Conservation (phyloP, 2,797 vertebrate species). For the Microchirus variegatus region DNA sequence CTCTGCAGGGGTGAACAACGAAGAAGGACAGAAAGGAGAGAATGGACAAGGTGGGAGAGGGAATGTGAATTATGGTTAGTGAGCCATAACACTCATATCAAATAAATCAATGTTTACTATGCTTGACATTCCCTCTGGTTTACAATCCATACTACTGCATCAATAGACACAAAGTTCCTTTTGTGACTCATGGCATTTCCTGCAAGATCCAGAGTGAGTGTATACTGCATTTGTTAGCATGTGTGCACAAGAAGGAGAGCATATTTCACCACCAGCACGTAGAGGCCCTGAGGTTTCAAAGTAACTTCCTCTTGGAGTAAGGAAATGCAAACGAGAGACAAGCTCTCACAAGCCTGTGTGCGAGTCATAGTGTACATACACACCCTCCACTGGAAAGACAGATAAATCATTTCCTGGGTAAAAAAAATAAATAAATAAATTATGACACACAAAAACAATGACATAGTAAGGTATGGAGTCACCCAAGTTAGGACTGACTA, state of each 20-base stretch:
- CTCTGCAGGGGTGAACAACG: slow-evolving; percentile 74
- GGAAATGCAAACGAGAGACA: slow-evolving; percentile 65
- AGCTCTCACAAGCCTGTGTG: slow-evolving; percentile 57
- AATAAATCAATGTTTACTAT: slow-evolving; percentile 53
- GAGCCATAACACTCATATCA: slow-evolving; percentile 56
- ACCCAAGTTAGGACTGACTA: slow-evolving; percentile 35
- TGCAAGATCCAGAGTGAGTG: slow-evolving; percentile 42
- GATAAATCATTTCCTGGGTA: slow-evolving; percentile 19
- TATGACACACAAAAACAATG: neutral
- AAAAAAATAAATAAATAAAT: neutral
- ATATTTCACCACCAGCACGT: slow-evolving; percentile 59
- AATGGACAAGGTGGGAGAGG: slow-evolving; percentile 3
- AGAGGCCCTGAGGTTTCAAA: slow-evolving; percentile 65
- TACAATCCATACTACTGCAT: slow-evolving; percentile 39
- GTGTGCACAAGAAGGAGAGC: slow-evolving; percentile 33
- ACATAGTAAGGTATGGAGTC: slow-evolving; percentile 34
- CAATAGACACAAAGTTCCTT: slow-evolving; percentile 50
- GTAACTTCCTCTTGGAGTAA: slow-evolving; percentile 74
- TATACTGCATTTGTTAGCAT: neutral
- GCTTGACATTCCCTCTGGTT: slow-evolving; percentile 28
- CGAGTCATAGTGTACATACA: slow-evolving; percentile 41
- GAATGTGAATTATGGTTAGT: slow-evolving; percentile 47
- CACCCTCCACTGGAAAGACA: slow-evolving; percentile 38
- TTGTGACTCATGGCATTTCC: slow-evolving; percentile 70
- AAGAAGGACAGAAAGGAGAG: slow-evolving; percentile 11